These are phyloP conservation scores for Rousettus madagascariensis DNA, from an alignment of 2,797 vertebrate genomes.

Conservation along the genomic window DNA sequence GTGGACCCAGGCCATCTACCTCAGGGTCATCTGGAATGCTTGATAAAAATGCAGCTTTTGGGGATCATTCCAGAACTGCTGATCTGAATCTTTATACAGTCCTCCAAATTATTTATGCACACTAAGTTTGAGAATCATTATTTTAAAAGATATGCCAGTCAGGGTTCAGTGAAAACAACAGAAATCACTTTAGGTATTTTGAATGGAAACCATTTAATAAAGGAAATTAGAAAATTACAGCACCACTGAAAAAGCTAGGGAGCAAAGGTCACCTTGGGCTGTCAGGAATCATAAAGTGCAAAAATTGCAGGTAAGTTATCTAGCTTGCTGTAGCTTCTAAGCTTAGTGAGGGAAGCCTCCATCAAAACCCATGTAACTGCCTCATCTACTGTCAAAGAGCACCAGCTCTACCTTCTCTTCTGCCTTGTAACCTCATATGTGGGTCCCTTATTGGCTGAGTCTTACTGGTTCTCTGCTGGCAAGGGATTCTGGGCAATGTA, in stretches of 20 bases:
- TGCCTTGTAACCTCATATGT: background rate
- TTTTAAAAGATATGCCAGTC: background rate
- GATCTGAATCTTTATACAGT: background rate
- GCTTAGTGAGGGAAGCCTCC: background rate
- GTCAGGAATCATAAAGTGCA: background rate
- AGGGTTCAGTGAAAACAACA: background rate
- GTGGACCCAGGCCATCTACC: background rate
- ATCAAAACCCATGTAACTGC: background rate
- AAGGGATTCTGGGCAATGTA: background rate
- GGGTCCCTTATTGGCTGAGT: background rate
- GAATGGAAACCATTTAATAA: background rate
- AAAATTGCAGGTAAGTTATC: background rate
- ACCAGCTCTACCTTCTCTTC: background rate
- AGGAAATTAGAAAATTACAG: background rate
- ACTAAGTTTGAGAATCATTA: background rate
- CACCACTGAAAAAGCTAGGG: background rate
- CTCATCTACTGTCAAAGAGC: background rate
- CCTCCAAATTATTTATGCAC: background rate
- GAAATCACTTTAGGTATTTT: background rate
- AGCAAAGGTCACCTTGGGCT: background rate
- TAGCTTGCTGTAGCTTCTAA: background rate
- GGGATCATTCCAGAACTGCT: background rate
- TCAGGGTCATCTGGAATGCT: background rate
- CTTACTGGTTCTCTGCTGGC: background rate
- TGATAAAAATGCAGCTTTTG: background rate